Conservation (phyloP, 2,888 invertebrate species). For the Leucoma salicis region DNA sequence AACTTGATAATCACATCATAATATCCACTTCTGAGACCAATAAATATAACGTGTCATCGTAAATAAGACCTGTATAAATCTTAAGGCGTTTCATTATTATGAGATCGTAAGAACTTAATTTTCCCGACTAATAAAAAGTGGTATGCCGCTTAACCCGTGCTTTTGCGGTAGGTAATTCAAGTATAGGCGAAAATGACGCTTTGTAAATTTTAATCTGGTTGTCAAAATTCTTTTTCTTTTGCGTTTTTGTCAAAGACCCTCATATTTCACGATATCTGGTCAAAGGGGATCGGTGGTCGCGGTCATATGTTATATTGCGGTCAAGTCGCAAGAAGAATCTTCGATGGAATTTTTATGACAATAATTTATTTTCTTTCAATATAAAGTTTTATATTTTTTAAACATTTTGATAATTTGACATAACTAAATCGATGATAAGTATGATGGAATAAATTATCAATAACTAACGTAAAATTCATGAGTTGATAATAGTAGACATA, state of each 20-base stretch:
- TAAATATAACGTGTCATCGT: conserved; percentile 56
- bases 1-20: conserved; percentile 56
- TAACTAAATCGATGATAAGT: too few species aligned
- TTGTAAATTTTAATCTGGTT: conserved; percentile 41
- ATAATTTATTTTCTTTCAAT: too few species aligned
- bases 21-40: conserved; percentile 41
- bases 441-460: too few species aligned
- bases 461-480: too few species aligned
- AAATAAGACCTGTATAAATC: conserved; percentile 57
- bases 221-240: conserved; percentile 55
- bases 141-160: conserved; percentile 42
- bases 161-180: conserved; percentile 41
- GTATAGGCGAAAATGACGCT: conserved; percentile 17
- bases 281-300: conserved; percentile 54
- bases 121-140: conserved; percentile 58
- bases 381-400: too few species aligned
- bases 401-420: too few species aligned
- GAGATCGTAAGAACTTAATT: conserved; percentile 59
- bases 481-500: too few species aligned
- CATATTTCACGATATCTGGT: conserved; percentile 55
- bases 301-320: conserved; percentile 39
- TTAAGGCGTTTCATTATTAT: conserved; percentile 46
- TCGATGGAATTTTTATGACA: conserved; percentile 27
- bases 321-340: conserved; percentile 39
- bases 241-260: conserved; percentile 49